Conservation (phyloP, 2,797 vertebrate species). For the Podarcis lilfordi region DNA sequence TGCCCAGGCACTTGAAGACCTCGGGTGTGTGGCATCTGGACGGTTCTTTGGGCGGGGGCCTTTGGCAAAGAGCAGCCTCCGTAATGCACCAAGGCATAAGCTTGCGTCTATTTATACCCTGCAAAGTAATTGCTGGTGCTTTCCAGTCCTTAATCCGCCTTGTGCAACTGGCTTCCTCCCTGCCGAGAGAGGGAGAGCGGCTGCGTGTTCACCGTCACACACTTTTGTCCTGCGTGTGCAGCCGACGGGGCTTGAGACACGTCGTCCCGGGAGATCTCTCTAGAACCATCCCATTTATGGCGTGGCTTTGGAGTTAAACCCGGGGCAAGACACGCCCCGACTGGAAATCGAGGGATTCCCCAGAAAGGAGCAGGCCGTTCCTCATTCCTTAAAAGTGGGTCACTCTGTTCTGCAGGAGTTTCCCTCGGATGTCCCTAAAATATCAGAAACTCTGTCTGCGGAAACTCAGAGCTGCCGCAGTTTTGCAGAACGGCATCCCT, state of each 20-base stretch:
- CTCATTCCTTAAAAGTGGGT: no score
- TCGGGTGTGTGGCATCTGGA: no score
- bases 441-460: no score
- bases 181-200: slow-evolving; percentile 51
- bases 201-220: slow-evolving; percentile 42
- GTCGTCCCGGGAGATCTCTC: not conserved
- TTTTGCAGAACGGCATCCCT: no score
- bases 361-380: no score
- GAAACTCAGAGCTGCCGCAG: no score
- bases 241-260: no score
- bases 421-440: no score
- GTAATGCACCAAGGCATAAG: slow-evolving; percentile 59
- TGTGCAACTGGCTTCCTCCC: slow-evolving; percentile 59
- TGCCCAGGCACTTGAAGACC: no score
- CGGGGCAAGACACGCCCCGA: not conserved
- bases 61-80: not conserved
- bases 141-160: slow-evolving; percentile 64
- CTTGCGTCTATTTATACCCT: slow-evolving; percentile 60
- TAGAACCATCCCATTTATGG: not conserved
- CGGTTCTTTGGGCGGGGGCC: no score
- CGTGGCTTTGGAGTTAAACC: no score
- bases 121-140: slow-evolving; percentile 69
- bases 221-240: not conserved
- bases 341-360: not conserved
- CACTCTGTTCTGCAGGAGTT: no score